phyloP scores from a whole-genome alignment of 2,888 invertebrate genomes.

The Platycheirus rosarum region DNA sequence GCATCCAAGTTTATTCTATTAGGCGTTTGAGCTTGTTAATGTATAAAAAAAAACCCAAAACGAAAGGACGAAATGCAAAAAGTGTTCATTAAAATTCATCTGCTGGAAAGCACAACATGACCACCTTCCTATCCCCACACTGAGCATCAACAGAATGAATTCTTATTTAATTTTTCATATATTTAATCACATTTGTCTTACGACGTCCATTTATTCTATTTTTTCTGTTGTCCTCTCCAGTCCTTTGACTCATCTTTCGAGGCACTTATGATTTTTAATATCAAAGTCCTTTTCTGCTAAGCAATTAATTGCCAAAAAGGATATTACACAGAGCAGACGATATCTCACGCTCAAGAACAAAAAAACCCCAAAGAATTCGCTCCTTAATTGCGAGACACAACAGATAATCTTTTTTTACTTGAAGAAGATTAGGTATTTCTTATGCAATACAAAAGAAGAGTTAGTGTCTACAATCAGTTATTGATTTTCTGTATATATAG shows the following conservation, averaged over 20 bases:
- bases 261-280: neutral
- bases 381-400: too few relatives aligned
- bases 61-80: conserved; percentile 17
- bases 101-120: conserved; percentile 13
- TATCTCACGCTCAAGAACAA: too few relatives aligned
- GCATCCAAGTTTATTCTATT: conserved; percentile 51
- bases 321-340: too few relatives aligned
- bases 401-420: too few relatives aligned
- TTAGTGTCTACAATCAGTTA: conserved; percentile 5
- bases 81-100: conserved; percentile 59
- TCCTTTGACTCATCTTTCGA: neutral
- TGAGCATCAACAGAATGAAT: neutral
- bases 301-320: too few relatives aligned
- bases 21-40: conserved; percentile 22
- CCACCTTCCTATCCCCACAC: neutral
- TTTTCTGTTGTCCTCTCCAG: neutral
- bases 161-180: conserved; percentile 48
- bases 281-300: neutral
- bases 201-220: neutral
- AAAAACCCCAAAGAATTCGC: too few relatives aligned
- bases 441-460: too few relatives aligned
- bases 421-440: too few relatives aligned
- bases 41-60: neutral
- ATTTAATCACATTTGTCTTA: conserved; percentile 38
- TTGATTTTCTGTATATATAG: conserved; percentile 57